Evolutionary conservation across 2,113 vertebrate species (phyloP).

Genomic region (Prunella fulvescens): DNA sequence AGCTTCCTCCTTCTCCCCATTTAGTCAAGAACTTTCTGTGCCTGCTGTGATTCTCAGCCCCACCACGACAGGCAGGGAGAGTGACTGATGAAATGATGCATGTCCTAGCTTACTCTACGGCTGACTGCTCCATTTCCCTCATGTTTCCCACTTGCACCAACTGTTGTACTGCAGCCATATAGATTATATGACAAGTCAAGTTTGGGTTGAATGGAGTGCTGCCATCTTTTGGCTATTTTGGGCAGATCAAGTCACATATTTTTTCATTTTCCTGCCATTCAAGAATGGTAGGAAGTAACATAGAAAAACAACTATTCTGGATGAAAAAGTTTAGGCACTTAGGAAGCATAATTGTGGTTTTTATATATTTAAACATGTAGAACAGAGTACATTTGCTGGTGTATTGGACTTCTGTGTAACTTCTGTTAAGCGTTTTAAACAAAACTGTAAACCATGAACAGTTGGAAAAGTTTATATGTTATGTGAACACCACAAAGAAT

Average conservation of each 20-base stretch:
- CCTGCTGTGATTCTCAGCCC: not conserved
- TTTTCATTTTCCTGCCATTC: not conserved
- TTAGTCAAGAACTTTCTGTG: not conserved
- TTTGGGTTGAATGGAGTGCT: slow-evolving; percentile 30
- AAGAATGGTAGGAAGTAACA: not conserved
- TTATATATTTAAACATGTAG: not conserved
- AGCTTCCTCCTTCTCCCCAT: not conserved
- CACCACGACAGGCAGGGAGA: not conserved
- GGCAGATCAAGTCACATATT: not conserved
- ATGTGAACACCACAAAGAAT: not conserved
- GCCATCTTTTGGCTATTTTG: slow-evolving; percentile 52
- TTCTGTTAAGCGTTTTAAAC: not conserved
- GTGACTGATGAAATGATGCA: not conserved
- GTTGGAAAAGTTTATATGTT: not conserved
- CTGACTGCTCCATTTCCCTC: not conserved
- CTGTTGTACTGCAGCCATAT: not conserved
- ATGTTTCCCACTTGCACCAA: not conserved
- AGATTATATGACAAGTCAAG: not conserved
- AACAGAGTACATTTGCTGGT: not conserved
- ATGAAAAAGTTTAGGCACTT: not conserved
- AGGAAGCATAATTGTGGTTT: not conserved
- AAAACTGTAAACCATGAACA: not conserved
- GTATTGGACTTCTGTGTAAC: not conserved
- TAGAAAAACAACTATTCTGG: not conserved
- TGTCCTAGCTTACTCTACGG: not conserved